Evolutionary conservation across 2,888 invertebrate genomes (phyloP), one percentile per base, ranked within the genome.

Genomic region (Orchestes rusci): DNA sequence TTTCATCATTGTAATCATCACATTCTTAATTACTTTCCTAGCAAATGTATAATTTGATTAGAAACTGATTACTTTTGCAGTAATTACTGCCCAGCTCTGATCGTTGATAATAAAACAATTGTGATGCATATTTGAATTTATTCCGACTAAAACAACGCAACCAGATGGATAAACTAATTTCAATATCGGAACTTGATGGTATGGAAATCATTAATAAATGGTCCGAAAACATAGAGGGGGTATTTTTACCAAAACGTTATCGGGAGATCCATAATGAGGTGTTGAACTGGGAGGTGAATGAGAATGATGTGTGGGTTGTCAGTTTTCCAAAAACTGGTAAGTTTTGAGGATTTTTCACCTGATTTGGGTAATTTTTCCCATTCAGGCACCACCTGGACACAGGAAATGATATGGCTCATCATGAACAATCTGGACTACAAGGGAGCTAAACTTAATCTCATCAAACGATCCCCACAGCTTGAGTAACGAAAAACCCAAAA

Each of bases 401-500:
- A 92, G 62, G 93, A 94, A 72, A 90, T 94, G 81, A 79, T 88
- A 2, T 94, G 91, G 85, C 73, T 91, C n/a, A 77, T 94, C 45
- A 81, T 82, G 3, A 84, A 88, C 57, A 77, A 84, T 56, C 70
- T 89, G 51, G 79, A 94, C 62, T 87, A 80, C 57, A 80, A 84
- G 57, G 77, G 75, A 16, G 87, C 88, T 1, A 79, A 78, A 59
- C 77, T 45, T 15, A 45, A 51, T 27, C 30, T 48, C 23, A 7
- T 51, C 2, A 51, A 43, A 42, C 19, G 51, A 39, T 51, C 51
- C 27, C 51, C 51, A 12, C 48, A 48, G 16, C 16, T 51, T 33
- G 51, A 51, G 51, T 51, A 48, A 45, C n/a, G n/a, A n/a, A n/a
- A n/a, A n/a, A n/a, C n/a, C n/a, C n/a, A n/a, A n/a, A n/a, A n/a